Base-by-base conservation (phyloP, 2,888 invertebrate genomes). In the Crossocerus cetratus region DNA sequence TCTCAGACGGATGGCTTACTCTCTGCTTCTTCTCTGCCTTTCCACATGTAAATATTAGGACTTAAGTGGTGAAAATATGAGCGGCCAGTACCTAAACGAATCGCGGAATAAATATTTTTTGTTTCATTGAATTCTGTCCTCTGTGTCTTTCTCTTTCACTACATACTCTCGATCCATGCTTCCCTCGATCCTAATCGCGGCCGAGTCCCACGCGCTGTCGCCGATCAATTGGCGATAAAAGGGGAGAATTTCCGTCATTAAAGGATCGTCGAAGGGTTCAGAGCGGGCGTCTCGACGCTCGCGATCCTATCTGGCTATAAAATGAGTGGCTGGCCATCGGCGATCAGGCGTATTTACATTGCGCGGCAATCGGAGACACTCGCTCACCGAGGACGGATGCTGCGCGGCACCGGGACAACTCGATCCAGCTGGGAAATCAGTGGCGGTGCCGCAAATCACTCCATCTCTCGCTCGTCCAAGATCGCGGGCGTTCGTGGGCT, bases 51-150 rank as follows among this genome's bases (percentile, higher is more conserved):
- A 67, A 78, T 79, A 76, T 21, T 76, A 74, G 65, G 2, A 61
- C 22, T 23, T 83, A 84, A 82, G 78, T 74, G 83, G 82, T 84
- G 80, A 85, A 32, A 32, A 82, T 76, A 83, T 76, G 75, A 82
- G 77, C 77, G 83, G 86, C 84, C 84, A 86, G 84, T 87, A 87
- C 81, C 81, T 72, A 80, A 78, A 82, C 81, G 78, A 83, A 82
- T 78, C 80, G 78, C 81, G 74, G 77, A 86, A 87, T 84, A 87
- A 87, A 83, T 87, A 87, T 86, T 87, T 86, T 87, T 86, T 87
- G 85, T 87, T 87, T 83, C 84, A 85, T 87, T 84, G 59, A 73
- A 16, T 13, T n/a, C 0, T 8, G 11, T 1, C 32, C 8, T 32
- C 8, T 32, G 11, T 49, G 14, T 49, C 3, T 49, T 49, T 49